Conservation (phyloP, 1,140 invertebrate genomes). For the Zeugodacus cucurbitae region DNA sequence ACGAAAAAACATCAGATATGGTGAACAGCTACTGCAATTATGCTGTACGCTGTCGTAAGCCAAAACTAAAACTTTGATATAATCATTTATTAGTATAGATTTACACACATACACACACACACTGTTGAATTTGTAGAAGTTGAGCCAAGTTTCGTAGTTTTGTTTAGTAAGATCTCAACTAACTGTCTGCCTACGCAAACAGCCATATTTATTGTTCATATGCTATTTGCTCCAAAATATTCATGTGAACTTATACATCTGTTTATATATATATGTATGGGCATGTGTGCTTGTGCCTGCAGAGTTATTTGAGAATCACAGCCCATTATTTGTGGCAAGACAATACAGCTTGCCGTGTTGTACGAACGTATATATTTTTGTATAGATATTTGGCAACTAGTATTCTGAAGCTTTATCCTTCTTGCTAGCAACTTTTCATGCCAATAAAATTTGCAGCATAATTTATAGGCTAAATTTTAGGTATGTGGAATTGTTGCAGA, state of each 20-base stretch:
- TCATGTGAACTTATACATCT: neutral
- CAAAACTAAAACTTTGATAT: neutral
- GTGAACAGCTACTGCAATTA: neutral
- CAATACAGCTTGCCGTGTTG: neutral
- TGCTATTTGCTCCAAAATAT: neutral
- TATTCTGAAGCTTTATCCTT: neutral
- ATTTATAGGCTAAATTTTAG: constrained; percentile 10
- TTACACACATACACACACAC: neutral
- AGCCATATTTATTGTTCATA: neutral
- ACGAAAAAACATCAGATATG: neutral
- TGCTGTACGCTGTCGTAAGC: neutral
- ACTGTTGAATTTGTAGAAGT: neutral
- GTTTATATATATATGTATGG: neutral
- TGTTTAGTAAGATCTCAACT: neutral
- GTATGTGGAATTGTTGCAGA: neutral
- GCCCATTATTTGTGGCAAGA: neutral
- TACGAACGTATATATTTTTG: neutral
- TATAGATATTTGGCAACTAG: neutral
- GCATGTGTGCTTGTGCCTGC: neutral
- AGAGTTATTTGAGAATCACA: neutral
- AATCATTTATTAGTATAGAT: neutral
- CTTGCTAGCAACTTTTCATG: constrained; percentile 1
- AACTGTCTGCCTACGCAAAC: neutral
- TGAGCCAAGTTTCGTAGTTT: neutral
- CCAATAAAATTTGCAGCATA: constrained; percentile 28